phyloP scores from a whole-genome alignment of 2,113 vertebrate species.

The Alethe castanea region DNA sequence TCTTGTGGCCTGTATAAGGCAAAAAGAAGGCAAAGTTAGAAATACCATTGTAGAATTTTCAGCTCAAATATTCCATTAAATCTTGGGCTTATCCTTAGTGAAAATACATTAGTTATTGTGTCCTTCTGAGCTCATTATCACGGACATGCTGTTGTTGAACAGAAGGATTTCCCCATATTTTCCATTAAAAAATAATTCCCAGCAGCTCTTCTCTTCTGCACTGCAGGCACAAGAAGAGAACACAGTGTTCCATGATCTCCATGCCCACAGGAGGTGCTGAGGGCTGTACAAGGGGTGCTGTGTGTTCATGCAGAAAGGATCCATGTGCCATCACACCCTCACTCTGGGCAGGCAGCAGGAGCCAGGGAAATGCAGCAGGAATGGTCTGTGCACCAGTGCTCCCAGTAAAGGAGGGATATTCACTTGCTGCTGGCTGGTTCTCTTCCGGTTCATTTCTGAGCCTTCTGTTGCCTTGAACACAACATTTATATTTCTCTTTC shows the following conservation, averaged over 20 bases:
- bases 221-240: not conserved
- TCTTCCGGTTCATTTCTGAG: not conserved
- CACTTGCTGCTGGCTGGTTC: not conserved
- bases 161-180: not conserved
- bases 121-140: not conserved
- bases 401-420: not conserved
- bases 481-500: not conserved
- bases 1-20: not conserved
- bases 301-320: not conserved
- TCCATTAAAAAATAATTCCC: not conserved
- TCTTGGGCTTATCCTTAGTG: not conserved
- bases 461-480: not conserved
- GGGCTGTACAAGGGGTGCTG: fast-evolving
- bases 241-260: not conserved
- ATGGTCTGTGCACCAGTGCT: not conserved
- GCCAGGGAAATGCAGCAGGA: not conserved
- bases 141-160: not conserved
- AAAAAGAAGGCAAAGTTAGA: not conserved
- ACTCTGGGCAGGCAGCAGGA: not conserved
- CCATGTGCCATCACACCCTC: not conserved
- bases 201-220: not conserved
- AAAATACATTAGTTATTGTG: not conserved
- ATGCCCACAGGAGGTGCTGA: not conserved
- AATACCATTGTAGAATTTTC: not conserved
- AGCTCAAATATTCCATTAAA: not conserved